Conservation (phyloP, 2,113 vertebrate species). For the Lycaon pictus region DNA sequence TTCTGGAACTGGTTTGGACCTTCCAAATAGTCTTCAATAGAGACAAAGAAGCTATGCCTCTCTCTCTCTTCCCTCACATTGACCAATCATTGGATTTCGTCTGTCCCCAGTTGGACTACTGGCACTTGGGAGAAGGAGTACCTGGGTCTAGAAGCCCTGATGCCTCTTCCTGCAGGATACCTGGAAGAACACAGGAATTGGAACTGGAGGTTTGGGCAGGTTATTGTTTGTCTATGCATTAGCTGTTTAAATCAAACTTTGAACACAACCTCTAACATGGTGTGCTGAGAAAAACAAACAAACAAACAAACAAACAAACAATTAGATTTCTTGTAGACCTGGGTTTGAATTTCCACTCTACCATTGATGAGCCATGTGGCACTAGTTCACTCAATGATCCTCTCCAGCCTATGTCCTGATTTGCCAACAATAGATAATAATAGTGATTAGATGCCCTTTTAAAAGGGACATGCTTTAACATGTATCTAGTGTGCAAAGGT, state of each 20-base stretch:
- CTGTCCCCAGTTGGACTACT: background rate
- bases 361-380: background rate
- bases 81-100: background rate
- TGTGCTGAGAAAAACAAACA: background rate
- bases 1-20: background rate
- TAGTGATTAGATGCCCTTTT: background rate
- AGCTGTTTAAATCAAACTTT: background rate
- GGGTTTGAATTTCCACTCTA: background rate
- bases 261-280: background rate
- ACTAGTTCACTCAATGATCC: fast-evolving
- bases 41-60: background rate
- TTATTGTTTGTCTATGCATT: background rate
- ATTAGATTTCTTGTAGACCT: background rate
- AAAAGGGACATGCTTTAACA: background rate
- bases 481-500: background rate
- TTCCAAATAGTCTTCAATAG: fast-evolving
- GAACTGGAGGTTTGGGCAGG: fast-evolving
- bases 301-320: too few species aligned
- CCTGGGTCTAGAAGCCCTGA: background rate
- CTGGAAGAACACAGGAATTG: background rate
- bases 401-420: background rate
- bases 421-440: background rate
- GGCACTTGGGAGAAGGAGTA: background rate
- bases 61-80: background rate
- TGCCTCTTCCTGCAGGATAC: background rate